Evolutionary conservation across 1,140 invertebrate genomes (phyloP).

Genomic region (Drosophila navojoa): DNA sequence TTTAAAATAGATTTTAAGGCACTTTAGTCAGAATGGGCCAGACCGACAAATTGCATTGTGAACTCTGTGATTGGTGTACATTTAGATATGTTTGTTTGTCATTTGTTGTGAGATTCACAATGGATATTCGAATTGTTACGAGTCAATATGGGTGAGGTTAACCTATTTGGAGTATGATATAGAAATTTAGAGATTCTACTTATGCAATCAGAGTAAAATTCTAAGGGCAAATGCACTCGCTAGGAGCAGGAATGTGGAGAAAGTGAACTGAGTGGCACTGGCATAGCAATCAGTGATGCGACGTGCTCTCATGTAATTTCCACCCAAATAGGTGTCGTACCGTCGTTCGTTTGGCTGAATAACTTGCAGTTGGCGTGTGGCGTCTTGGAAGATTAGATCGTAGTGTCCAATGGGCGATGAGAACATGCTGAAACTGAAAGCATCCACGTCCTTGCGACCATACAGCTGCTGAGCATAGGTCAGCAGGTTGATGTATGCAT

Average conservation of each 20-base stretch:
- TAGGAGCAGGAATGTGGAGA: conserved; percentile 55
- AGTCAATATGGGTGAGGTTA: conserved; percentile 14
- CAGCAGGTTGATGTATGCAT: conserved; percentile 94
- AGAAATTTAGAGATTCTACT: conserved; percentile 7
- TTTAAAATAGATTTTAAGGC: conserved; percentile 23
- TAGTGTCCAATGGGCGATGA: conserved; percentile 90
- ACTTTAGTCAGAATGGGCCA: conserved; percentile 24
- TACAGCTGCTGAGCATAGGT: conserved; percentile 96
- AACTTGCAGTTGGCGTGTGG: conserved; percentile 91
- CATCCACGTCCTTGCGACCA: conserved; percentile 92
- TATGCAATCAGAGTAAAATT: conserved; percentile 44
- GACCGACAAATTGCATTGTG: conserved; percentile 1
- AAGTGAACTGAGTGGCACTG: conserved; percentile 76
- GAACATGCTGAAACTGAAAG: conserved; percentile 96
- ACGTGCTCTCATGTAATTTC: conserved; percentile 90
- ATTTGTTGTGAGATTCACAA: conserved; percentile 23
- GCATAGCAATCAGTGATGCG: conserved; percentile 91
- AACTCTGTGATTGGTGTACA: neutral
- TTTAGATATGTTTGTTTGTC: conserved; percentile 29
- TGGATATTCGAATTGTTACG: conserved; percentile 26
- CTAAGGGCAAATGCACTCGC: conserved; percentile 33
- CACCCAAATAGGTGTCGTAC: conserved; percentile 88
- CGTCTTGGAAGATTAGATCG: conserved; percentile 96
- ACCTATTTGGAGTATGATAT: conserved; percentile 20
- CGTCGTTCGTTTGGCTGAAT: conserved; percentile 87